These are phyloP conservation scores for Heliconius charithonia DNA, from an alignment of 2,888 invertebrate genomes.

Conservation along the genomic window DNA sequence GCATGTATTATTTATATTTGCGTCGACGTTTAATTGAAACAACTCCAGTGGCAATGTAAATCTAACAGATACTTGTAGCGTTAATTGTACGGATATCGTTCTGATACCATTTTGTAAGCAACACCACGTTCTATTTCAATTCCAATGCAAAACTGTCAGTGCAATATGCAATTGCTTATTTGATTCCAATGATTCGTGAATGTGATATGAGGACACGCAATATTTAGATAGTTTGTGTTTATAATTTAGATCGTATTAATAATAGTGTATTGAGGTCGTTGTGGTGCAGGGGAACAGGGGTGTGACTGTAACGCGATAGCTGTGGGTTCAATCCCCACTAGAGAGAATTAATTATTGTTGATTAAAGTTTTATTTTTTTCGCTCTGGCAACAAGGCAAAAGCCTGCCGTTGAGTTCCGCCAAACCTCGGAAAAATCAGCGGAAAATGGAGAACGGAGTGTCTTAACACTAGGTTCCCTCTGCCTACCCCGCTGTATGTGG, in stretches of 20 bases:
- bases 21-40: slow-evolving; percentile 39
- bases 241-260: not conserved
- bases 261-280: too few relatives aligned
- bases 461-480: too few relatives aligned
- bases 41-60: slow-evolving; percentile 40
- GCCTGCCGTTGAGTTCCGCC: too few relatives aligned
- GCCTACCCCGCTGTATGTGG: too few relatives aligned
- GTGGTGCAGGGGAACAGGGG: too few relatives aligned
- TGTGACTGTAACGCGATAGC: too few relatives aligned
- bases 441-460: too few relatives aligned
- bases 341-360: too few relatives aligned
- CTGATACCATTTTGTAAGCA: slow-evolving; percentile 41
- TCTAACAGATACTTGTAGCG: slow-evolving; percentile 37
- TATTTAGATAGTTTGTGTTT: slow-evolving; percentile 33
- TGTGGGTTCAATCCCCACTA: too few relatives aligned
- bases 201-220: slow-evolving; percentile 41
- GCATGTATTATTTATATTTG: slow-evolving; percentile 39
- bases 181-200: slow-evolving; percentile 39
- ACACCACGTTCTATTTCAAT: slow-evolving; percentile 38
- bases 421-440: too few relatives aligned
- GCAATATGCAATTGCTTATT: slow-evolving; percentile 39
- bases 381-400: too few relatives aligned
- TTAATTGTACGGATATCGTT: slow-evolving; percentile 40
- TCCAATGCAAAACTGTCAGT: slow-evolving; percentile 26
- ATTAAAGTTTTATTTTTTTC: too few relatives aligned